Conservation (phyloP, 2,888 invertebrate genomes). For the Acrobasis repandana region DNA sequence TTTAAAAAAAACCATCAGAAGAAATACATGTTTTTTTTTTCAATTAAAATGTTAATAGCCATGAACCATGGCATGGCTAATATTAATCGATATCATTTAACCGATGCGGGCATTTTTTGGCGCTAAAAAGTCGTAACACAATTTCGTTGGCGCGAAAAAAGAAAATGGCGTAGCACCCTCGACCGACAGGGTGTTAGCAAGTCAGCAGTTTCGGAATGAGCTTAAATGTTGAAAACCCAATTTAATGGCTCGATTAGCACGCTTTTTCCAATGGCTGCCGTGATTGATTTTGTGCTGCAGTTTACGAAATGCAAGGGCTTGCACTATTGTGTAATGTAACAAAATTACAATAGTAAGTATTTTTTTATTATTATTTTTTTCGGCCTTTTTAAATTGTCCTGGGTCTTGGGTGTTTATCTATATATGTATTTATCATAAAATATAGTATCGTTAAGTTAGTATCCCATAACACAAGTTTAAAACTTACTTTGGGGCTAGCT, state of each 20-base stretch:
- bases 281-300: slow-evolving; percentile 22
- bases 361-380: too few species aligned
- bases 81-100: neutral
- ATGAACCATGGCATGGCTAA: neutral
- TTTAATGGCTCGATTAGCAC: slow-evolving; percentile 79
- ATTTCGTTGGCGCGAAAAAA: slow-evolving; percentile 66
- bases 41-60: neutral
- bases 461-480: too few species aligned
- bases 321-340: neutral
- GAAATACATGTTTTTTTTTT: too few species aligned
- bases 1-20: too few species aligned
- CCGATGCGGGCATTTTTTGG: neutral
- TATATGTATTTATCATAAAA: too few species aligned
- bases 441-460: too few species aligned
- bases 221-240: slow-evolving; percentile 77
- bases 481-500: too few species aligned
- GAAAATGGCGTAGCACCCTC: slow-evolving; percentile 62
- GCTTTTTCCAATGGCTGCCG: slow-evolving; percentile 32
- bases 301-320: slow-evolving; percentile 3
- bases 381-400: neutral
- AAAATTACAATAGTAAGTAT: neutral
- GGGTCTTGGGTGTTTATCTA: too few species aligned
- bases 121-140: slow-evolving; percentile 57
- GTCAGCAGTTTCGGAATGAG: slow-evolving; percentile 75
- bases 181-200: slow-evolving; percentile 49